Percentiles rank a stretch among this genome's conserved stretches.
phyloP scores from a whole-genome alignment of 2,113 vertebrate genomes.

The Gallinago undulata region DNA sequence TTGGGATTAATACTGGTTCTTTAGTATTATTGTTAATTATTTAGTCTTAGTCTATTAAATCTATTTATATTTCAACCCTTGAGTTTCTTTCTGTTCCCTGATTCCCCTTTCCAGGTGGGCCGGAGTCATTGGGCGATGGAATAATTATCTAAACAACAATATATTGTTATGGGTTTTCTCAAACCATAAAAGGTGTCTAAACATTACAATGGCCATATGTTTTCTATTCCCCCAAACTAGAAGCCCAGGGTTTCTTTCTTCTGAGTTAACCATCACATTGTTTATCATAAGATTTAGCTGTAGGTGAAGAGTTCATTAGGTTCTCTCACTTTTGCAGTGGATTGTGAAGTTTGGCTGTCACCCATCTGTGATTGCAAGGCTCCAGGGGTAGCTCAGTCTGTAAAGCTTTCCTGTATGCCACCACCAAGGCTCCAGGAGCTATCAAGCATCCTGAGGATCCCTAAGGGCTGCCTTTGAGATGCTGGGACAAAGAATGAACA shows the following conservation, averaged over 20 bases:
- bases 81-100: too few relatives aligned
- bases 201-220: not conserved
- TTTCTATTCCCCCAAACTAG: not conserved
- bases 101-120: too few relatives aligned
- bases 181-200: not conserved
- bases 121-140: too few relatives aligned
- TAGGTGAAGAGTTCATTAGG: not conserved
- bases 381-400: not conserved
- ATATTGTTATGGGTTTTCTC: too few relatives aligned
- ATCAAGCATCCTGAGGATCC: not conserved
- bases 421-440: not conserved
- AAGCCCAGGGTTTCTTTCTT: not conserved
- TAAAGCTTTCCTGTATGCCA: not conserved
- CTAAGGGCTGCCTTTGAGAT: not conserved
- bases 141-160: too few relatives aligned
- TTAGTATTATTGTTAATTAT: too few relatives aligned
- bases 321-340: not conserved
- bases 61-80: too few relatives aligned
- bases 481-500: not conserved
- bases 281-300: not conserved
- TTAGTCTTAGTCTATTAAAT: too few relatives aligned
- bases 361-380: not conserved
- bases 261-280: not conserved
- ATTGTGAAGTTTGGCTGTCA: not conserved
- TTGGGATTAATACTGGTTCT: too few relatives aligned